phyloP scores from a whole-genome alignment of 2,113 vertebrate species.

The Entosphenus tridentatus region DNA sequence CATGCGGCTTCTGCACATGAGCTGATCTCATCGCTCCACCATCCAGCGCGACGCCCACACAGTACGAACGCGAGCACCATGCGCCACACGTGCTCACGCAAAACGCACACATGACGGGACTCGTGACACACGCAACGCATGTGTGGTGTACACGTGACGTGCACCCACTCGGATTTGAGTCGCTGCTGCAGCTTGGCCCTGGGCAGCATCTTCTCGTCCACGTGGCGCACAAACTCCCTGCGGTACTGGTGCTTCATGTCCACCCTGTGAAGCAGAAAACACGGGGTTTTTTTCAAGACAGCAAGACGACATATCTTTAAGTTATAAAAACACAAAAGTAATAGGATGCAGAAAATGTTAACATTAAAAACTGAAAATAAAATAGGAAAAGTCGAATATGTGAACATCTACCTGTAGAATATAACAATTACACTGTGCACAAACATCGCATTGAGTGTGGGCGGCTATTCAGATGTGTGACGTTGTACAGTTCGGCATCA shows the following conservation, averaged over 20 bases:
- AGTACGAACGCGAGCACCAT: no score
- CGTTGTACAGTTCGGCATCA: no score
- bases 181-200: conserved; percentile 42
- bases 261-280: conserved; percentile 24
- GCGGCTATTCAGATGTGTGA: no score
- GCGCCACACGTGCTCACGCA: no score
- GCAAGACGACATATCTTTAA: no score
- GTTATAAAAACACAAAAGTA: background rate
- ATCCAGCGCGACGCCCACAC: no score
- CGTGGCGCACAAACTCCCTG: conserved; percentile 38
- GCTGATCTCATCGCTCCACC: no score
- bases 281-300: background rate
- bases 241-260: conserved; percentile 52
- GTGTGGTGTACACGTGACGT: background rate
- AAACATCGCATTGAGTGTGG: background rate
- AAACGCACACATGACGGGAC: background rate
- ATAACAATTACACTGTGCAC: background rate
- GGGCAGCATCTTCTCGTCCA: conserved; percentile 28
- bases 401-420: background rate
- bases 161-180: conserved; percentile 59
- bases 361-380: background rate
- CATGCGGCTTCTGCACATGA: no score
- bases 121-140: background rate
- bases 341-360: background rate
- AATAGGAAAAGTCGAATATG: background rate